phyloP scores from a whole-genome alignment of 2,797 vertebrate species.

The Erethizon dorsatum region DNA sequence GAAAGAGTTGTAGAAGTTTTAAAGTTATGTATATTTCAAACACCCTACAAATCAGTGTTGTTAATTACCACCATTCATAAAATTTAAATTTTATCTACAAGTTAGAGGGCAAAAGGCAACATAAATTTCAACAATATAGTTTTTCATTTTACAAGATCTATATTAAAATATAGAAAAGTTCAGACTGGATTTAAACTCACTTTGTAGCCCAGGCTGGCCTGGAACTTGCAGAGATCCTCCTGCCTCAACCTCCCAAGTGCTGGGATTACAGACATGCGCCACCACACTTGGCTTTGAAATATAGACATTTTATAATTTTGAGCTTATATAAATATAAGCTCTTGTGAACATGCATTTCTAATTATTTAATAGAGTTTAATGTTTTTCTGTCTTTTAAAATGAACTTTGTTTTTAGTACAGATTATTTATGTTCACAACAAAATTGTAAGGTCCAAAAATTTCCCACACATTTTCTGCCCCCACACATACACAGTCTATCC shows the following conservation, averaged over 20 bases:
- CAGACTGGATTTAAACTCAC: not conserved
- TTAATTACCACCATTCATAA: not conserved
- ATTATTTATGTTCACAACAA: not conserved
- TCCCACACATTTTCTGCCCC: not conserved
- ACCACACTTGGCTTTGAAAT: not conserved
- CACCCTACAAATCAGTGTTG: not conserved
- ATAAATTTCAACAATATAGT: not conserved
- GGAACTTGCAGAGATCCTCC: not conserved
- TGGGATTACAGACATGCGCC: not conserved
- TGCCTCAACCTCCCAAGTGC: not conserved
- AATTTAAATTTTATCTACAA: constrained; percentile 31
- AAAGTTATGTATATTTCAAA: not conserved
- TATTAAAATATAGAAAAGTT: constrained; percentile 5
- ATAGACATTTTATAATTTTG: not conserved
- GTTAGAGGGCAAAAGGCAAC: not conserved
- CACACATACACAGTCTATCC: fast-evolving
- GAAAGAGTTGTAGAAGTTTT: not conserved
- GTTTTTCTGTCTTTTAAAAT: not conserved
- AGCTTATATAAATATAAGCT: not conserved
- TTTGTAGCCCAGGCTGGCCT: not conserved
- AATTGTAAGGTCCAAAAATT: not conserved
- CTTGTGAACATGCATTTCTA: not conserved
- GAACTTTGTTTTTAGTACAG: not conserved
- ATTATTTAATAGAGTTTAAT: not conserved
- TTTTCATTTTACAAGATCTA: constrained; percentile 35